phyloP scores from a whole-genome alignment of 2,113 vertebrate species.

The Lepus europaeus region DNA sequence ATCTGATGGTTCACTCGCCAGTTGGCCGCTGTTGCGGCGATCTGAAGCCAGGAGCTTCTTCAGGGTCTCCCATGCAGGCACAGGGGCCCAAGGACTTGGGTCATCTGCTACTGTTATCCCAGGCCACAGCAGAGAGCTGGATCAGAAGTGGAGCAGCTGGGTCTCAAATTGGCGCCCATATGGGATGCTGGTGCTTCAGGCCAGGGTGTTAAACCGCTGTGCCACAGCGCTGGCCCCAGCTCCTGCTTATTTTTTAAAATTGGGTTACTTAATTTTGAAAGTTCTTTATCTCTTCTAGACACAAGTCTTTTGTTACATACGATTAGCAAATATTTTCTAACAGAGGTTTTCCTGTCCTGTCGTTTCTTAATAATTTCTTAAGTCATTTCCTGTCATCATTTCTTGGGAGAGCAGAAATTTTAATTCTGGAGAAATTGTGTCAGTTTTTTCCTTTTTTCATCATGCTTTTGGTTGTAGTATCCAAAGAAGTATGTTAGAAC shows the following conservation, averaged over 20 bases:
- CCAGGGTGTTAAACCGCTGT: no score
- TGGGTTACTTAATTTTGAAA: background rate
- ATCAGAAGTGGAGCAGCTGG: no score
- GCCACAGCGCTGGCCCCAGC: no score
- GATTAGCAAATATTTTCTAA: background rate
- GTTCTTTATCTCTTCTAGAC: slow-evolving; percentile 1
- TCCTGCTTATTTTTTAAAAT: background rate
- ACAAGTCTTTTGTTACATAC: background rate
- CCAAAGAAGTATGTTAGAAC: slow-evolving; percentile 5
- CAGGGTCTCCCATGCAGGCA: no score
- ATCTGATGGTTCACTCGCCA: no score
- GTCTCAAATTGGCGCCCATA: no score
- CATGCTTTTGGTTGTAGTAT: background rate
- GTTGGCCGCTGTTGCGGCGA: no score
- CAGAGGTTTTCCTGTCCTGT: background rate
- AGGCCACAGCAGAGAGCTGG: no score
- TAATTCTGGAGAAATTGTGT: slow-evolving; percentile 5
- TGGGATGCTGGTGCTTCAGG: no score
- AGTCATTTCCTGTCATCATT: background rate
- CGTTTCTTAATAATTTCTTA: background rate
- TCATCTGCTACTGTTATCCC: no score
- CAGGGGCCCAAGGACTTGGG: no score
- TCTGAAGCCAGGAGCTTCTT: no score
- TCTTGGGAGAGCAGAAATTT: background rate
- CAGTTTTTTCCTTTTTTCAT: background rate